Conservation (phyloP, 1,140 invertebrate species). For the Drosophila novamexicana region DNA sequence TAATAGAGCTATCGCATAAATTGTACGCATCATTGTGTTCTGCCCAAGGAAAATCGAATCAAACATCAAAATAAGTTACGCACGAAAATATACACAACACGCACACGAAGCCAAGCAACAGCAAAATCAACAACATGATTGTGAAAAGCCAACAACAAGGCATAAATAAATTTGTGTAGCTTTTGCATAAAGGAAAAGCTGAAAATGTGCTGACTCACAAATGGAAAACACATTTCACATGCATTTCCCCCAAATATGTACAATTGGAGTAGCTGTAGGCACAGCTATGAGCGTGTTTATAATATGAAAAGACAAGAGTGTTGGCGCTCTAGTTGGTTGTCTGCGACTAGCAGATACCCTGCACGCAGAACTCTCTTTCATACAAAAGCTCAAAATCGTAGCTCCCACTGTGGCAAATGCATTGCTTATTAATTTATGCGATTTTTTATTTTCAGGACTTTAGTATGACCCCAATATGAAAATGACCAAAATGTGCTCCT, state of each 20-base stretch:
- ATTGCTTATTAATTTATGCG: no score
- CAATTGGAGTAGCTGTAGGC: conserved; percentile 12
- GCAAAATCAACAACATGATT: conserved; percentile 6
- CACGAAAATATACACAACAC: conserved; percentile 19
- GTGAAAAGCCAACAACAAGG: conserved; percentile 37
- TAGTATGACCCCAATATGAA: no score
- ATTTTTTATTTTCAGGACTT: no score
- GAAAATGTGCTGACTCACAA: conserved; percentile 51
- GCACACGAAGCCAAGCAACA: conserved; percentile 37
- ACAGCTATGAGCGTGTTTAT: conserved; percentile 10
- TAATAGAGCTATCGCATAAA: conserved; percentile 3
- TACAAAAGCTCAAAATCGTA: no score
- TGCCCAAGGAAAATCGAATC: conserved; percentile 12
- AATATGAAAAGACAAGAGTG: not conserved
- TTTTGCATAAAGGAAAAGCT: conserved; percentile 46
- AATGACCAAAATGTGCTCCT: no score
- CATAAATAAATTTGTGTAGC: conserved; percentile 47
- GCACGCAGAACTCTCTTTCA: not conserved
- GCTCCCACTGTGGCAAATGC: no score
- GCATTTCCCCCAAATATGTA: conserved; percentile 24
- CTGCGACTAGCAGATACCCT: not conserved
- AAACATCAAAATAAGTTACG: conserved; percentile 12
- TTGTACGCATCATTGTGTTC: not conserved
- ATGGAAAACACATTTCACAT: conserved; percentile 29
- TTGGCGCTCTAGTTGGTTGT: not conserved